Percentiles rank a stretch among this genome's conserved stretches.
These are phyloP conservation scores for Phocides pigmalion DNA, from an alignment of 1,140 invertebrate species.

Conservation along the genomic window DNA sequence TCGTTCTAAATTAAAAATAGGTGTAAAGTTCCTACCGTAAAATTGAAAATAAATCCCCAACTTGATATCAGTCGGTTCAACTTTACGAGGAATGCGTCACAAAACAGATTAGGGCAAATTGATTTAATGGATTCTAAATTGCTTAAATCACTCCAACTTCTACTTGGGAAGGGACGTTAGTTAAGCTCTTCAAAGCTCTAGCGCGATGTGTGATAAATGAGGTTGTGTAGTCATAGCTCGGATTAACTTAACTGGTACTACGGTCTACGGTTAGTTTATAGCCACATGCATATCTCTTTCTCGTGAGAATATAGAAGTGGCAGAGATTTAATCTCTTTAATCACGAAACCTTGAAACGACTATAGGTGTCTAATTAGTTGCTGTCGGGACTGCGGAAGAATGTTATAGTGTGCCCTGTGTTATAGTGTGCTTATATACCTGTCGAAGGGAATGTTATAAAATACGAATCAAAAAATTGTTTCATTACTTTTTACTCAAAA, in stretches of 20 bases:
- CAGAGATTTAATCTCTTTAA: not conserved
- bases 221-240: slow-evolving; percentile 11
- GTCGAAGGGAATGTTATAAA: no score
- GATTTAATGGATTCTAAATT: slow-evolving; percentile 27
- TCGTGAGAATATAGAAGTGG: not conserved
- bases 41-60: no score
- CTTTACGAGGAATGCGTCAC: no score
- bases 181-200: slow-evolving; percentile 6
- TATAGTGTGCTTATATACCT: no score
- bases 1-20: no score
- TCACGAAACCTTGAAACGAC: not conserved
- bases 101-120: slow-evolving; percentile 5
- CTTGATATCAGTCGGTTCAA: no score
- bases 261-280: slow-evolving; percentile 1
- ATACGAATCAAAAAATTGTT: no score
- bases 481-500: no score
- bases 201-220: slow-evolving; percentile 12
- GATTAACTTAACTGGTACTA: slow-evolving; percentile 11
- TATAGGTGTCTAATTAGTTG: not conserved
- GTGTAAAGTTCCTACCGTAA: no score
- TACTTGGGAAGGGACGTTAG: slow-evolving; percentile 5
- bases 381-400: no score
- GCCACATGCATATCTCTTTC: not conserved
- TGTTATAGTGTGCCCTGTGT: no score
- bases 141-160: slow-evolving; percentile 14